phyloP scores from a whole-genome alignment of 2,113 vertebrate genomes.

The Equus quagga region DNA sequence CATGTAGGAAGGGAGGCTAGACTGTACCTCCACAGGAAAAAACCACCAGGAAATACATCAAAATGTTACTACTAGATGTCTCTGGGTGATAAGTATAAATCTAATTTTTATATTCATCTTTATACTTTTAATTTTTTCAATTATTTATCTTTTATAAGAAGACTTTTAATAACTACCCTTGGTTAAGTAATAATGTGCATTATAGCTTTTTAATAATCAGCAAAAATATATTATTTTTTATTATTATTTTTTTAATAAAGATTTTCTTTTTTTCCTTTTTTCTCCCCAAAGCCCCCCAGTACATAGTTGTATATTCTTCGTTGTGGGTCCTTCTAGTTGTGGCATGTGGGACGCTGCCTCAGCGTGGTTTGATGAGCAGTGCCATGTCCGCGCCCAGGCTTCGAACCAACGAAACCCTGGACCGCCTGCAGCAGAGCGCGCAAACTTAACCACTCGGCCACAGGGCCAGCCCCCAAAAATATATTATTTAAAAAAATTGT shows the following conservation, averaged over 20 bases:
- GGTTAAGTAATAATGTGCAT: not conserved
- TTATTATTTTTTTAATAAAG: too few species aligned
- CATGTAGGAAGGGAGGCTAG: not conserved
- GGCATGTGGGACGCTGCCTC: too few species aligned
- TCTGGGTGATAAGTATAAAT: not conserved
- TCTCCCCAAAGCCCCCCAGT: too few species aligned
- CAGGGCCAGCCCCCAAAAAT: not conserved
- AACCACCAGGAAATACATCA: not conserved
- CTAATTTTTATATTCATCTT: slow-evolving; percentile 18
- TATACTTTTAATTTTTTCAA: not conserved
- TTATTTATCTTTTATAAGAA: not conserved
- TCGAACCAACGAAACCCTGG: too few species aligned
- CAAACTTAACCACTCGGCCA: too few species aligned
- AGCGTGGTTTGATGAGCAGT: too few species aligned
- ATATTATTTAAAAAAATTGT: slow-evolving; percentile 12
- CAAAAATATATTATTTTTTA: not conserved
- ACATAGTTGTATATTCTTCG: too few species aligned
- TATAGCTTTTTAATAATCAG: slow-evolving; percentile 38
- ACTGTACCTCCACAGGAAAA: not conserved
- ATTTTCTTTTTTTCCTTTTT: too few species aligned
- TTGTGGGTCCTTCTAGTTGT: too few species aligned
- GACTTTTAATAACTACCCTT: not conserved
- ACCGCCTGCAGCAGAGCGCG: too few species aligned
- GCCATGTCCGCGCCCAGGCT: too few species aligned
- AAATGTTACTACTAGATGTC: not conserved